Evolutionary conservation across 1,140 invertebrate genomes (phyloP), one percentile per base, ranked within the genome.

Genomic region (Hypothenemus hampei): DNA sequence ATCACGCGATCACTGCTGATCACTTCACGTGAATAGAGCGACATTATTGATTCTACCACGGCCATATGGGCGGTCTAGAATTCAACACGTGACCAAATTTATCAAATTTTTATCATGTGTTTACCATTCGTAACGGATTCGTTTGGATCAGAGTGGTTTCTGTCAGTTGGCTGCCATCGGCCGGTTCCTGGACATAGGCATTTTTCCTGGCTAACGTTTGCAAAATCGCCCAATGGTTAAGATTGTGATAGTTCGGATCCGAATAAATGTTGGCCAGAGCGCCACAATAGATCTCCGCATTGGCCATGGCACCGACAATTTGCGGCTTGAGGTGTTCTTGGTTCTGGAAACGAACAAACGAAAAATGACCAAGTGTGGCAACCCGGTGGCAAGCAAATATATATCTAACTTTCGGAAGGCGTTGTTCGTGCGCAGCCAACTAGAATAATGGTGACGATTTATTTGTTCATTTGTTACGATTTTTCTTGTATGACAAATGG

Each of bases 1-100:
- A 87, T 78, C 21, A 97, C 86, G 44, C 90, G 80, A 62, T 97
- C 93, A 26, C 87, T 79, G 15, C 90, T 93, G 55, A 95, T 86
- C 52, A 96, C 88, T 75, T 97, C 92, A 67, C 89, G 87, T 59
- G 93, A 86, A 76, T 97, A 97, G 57, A 98, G 81, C 64, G 83
- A 81, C 94, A 99, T 98, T 70, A 98, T 79, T 61, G 91, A 90
- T 78, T 98, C 94, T 75, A 97, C 95, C 73, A 99, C 88, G 72
- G 90, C 84, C 83, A 98, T 86, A 75, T 99, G 96, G 61, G 92
- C 91, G 72, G 82, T 87, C 95, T 98, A 71, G 29, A 77, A 75
- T 18, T n/a, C n/a, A n/a, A n/a, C n/a, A n/a, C n/a, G n/a, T 8
- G 18, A 46, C n/a, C n/a, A n/a, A n/a, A 16, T 8, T 37, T 8